phyloP scores from a whole-genome alignment of 2,797 vertebrate genomes.

The Centroberyx gerrardi region DNA sequence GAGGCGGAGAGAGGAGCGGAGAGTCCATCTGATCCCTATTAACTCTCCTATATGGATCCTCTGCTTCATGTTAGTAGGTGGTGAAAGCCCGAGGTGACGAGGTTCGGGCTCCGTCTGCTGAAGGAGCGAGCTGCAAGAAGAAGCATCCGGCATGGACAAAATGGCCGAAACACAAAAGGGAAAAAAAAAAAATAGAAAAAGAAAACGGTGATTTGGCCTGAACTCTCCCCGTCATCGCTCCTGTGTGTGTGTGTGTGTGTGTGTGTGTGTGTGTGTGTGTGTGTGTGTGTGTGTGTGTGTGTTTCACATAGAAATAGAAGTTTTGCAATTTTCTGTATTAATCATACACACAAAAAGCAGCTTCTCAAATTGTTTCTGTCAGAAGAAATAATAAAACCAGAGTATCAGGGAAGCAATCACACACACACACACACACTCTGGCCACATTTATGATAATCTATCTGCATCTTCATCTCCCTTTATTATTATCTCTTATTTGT shows the following conservation, averaged over 20 bases:
- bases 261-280: not conserved
- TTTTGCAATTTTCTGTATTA: not conserved
- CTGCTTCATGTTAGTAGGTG: slow-evolving; percentile 38
- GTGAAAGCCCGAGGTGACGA: slow-evolving; percentile 43
- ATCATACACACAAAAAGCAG: slow-evolving; percentile 4
- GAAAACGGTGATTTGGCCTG: slow-evolving; percentile 31
- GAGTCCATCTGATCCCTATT: slow-evolving; percentile 59
- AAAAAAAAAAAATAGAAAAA: not conserved
- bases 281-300: not conserved
- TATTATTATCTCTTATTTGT: no score
- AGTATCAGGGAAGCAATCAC: not conserved
- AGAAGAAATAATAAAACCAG: slow-evolving; percentile 4
- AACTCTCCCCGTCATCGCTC: not conserved
- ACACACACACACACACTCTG: not conserved
- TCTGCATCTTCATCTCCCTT: no score
- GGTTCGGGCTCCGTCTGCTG: slow-evolving; percentile 47
- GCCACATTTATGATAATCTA: not conserved
- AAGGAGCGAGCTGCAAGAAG: slow-evolving; percentile 1
- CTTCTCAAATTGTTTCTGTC: slow-evolving; percentile 16
- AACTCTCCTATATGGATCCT: slow-evolving; percentile 27
- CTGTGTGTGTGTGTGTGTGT: not conserved
- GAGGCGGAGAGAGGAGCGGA: slow-evolving; percentile 7
- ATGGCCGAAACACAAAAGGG: not conserved
- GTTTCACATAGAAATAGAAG: slow-evolving; percentile 19
- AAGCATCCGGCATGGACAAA: not conserved